Base-by-base conservation (phyloP, 2,797 vertebrate species). In the Pangasius mekongensis region DNA sequence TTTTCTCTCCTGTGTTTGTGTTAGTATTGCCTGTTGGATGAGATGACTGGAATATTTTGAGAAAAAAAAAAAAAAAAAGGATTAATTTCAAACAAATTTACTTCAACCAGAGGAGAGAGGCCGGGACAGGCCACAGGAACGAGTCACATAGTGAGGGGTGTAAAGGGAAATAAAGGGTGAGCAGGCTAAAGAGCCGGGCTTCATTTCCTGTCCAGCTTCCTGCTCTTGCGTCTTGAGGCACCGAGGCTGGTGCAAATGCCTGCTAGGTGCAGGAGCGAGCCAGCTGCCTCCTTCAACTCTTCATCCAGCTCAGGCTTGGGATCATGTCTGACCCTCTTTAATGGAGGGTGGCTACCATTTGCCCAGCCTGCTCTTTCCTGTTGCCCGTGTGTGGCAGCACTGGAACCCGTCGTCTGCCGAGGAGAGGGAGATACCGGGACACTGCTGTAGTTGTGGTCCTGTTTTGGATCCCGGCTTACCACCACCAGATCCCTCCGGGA, bases 391-490 rank as follows among this genome's bases (percentile, higher is more conserved):
- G 60, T 24, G 30, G 81, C 52, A 0, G 33, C 60, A 39, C 47
- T 78, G 90, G 73, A 58, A 88, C 52, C 82, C 76, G 90, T 66
- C n/a, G 84, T 88, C 13, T 91, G 90, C 49, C 27, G 86, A 14
- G 94, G 95, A 84, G 89, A 89, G 0, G 97, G 98, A 80, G 96
- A 97, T 49, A 96, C 93, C 52, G 98, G 98, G 0, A 96, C 96
- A 0, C 98, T 99, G 49, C 98, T 99, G 95, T 99, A 99, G 94
- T 98, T 99, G 94, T 99, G 99, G 93, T 99, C 99, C 95, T 98
- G 98, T 92, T 97, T 98, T 0, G 99, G 98, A 89, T 98, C 98
- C 0, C 97, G 97, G 94, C 95, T 98, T 93, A 97, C 94, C 90
- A 97, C 95, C 0, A 95, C 92, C 5, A 95, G 93, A 91, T 96